Conservation (phyloP, 2,797 vertebrate species). For the Pagetopsis macropterus region DNA sequence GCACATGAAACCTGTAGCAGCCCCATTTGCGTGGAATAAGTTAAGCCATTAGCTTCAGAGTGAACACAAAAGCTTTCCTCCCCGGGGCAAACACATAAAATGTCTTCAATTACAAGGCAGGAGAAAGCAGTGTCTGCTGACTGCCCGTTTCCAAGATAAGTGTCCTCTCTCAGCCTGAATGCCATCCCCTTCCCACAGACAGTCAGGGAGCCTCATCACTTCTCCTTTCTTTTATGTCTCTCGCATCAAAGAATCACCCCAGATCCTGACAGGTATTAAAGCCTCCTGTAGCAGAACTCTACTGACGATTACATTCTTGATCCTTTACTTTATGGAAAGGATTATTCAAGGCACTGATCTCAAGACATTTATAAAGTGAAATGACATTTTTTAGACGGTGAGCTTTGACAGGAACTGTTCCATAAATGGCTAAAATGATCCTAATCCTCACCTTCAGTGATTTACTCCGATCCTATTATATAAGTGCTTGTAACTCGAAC, state of each 20-base stretch:
- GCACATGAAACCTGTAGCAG: constrained; percentile 20
- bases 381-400: constrained; percentile 18
- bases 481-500: not conserved
- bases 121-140: constrained; percentile 46
- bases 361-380: constrained; percentile 47
- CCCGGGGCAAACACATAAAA: constrained; percentile 57
- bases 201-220: constrained; percentile 30
- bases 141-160: constrained; percentile 39
- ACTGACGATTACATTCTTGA: constrained; percentile 68
- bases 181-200: constrained; percentile 71
- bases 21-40: constrained; percentile 32
- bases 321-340: constrained; percentile 69
- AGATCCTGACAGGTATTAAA: constrained; percentile 29
- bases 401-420: constrained; percentile 14
- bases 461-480: constrained; percentile 8
- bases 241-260: constrained; percentile 11
- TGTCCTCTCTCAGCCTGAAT: constrained; percentile 52
- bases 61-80: constrained; percentile 57
- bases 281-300: constrained; percentile 18
- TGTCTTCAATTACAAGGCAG: constrained; percentile 43
- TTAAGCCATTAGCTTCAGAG: constrained; percentile 31
- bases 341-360: constrained; percentile 58
- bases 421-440: constrained; percentile 11
- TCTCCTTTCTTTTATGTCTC: constrained; percentile 10
- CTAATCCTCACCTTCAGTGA: constrained; percentile 39